Conservation (phyloP, 1,140 invertebrate genomes). For the Drosophila punjabiensis region DNA sequence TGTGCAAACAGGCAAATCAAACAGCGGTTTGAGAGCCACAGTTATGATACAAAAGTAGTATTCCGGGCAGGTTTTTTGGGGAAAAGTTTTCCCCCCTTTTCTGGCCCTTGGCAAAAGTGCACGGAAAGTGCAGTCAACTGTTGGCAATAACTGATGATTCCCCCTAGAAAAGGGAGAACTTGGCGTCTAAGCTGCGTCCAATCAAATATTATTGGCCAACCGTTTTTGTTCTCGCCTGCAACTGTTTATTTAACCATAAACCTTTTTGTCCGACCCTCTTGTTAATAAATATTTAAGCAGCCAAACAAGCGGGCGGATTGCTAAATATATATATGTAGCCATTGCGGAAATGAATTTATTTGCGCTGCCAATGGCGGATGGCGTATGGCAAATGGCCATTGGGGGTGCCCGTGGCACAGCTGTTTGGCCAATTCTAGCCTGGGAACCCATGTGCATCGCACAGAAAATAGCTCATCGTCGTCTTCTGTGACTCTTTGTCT, state of each 20-base stretch:
- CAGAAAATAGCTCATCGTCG: constrained; percentile 33
- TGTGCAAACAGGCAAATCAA: constrained; percentile 73
- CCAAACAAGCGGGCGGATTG: constrained; percentile 34
- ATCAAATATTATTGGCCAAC: constrained; percentile 70
- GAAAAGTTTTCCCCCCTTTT: constrained; percentile 10
- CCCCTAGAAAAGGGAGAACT: constrained; percentile 1
- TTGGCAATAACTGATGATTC: constrained; percentile 41
- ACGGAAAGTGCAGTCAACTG: constrained; percentile 65
- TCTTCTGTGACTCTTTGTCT: constrained; percentile 33
- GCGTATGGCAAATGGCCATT: background rate
- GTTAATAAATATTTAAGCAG: constrained; percentile 73
- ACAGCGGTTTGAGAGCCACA: constrained; percentile 65
- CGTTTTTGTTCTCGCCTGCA: constrained; percentile 31
- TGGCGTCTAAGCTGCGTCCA: constrained; percentile 61
- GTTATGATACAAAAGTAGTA: constrained; percentile 58
- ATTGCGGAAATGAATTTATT: constrained; percentile 73
- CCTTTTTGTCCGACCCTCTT: constrained; percentile 37
- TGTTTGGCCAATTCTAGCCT: constrained; percentile 44
- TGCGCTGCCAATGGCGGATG: constrained; percentile 22
- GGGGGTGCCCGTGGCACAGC: constrained; percentile 41
- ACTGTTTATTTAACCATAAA: constrained; percentile 62
- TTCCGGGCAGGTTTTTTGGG: constrained; percentile 21
- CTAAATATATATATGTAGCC: constrained; percentile 54
- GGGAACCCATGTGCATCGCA: constrained; percentile 43
- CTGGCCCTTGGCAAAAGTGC: constrained; percentile 30